Base-by-base conservation (phyloP, 2,888 invertebrate species). In the Hedya salicella region DNA sequence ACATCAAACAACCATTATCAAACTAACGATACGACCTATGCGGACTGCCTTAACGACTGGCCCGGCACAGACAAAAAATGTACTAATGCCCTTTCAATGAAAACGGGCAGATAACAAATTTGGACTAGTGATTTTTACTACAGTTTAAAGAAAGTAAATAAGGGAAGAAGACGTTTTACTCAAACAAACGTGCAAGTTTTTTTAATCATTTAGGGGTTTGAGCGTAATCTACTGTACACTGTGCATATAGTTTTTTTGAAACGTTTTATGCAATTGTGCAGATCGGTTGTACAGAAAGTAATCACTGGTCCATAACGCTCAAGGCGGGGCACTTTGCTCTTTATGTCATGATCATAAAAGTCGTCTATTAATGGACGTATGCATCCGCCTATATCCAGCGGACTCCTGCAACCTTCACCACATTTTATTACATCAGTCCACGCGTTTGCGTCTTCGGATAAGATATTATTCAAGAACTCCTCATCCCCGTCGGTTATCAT, bases 1-100 rank as follows among this genome's bases (percentile, higher is more conserved):
- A 73, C 71, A 73, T 72, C 70, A 72, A 72, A 72, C 70, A 59
- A 61, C 70, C 71, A 73, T 73, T 72, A 72, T 68, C 71, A 69
- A 67, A 70, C 48, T 62, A 68, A 64, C 61, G 46, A 65, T 53
- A 42, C 68, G 61, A 67, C 68, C 66, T 67, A 40, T 39, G 53
- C 44, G 39, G 50, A 21, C 54, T 59, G 53, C 42, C 53, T 36
- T 64, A 59, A 64, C 57, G 56, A 57, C 40, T 57, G 36, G 50
- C 36, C 11, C n/a, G 53, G 8, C 57, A 64, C 50, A 52, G 59
- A 48, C 60, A 60, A 65, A 53, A 65, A 65, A 59, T 25, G 14
- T 48, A 53, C 65, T 53, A 53, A 46, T 53, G 40, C 40, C 17
- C 14, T 39, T 19, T 16, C 32, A 39, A 17, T 17, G n/a, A 17